These are phyloP conservation scores for Ivindomyrus marchei DNA, from an alignment of 2,113 vertebrate species.

Conservation along the genomic window DNA sequence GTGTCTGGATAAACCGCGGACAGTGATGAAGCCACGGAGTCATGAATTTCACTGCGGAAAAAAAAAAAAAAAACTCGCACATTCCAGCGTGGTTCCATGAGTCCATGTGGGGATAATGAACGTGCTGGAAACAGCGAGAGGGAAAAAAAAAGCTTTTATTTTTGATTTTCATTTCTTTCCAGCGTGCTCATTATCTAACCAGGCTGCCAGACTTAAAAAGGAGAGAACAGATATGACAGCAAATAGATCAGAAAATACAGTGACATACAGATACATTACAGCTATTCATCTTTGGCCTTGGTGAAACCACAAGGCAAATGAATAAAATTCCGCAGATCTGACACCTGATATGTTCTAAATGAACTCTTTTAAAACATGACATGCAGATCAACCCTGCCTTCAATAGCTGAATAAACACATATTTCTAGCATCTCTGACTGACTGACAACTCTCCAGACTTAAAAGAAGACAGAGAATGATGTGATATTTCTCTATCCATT, in stretches of 20 bases:
- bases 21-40: not conserved
- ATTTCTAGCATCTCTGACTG: not conserved
- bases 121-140: not conserved
- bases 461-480: not conserved
- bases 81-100: not conserved
- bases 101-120: not conserved
- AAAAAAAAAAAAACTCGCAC: not conserved
- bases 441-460: not conserved
- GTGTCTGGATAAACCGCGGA: not conserved
- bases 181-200: not conserved
- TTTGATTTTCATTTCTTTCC: not conserved
- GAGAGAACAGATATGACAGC: not conserved
- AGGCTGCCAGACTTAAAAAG: not conserved
- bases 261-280: not conserved
- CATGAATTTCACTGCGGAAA: not conserved
- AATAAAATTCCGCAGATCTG: not conserved
- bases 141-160: not conserved
- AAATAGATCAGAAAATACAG: not conserved
- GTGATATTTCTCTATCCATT: not conserved
- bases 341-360: not conserved
- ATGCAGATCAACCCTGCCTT: not conserved
- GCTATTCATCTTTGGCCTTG: not conserved
- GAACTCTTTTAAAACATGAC: not conserved
- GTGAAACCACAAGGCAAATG: not conserved
- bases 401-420: not conserved